A percentile compares a stretch with the other conserved stretches of the same genome.
Evolutionary conservation across 2,113 vertebrate genomes (phyloP).

Genomic region (Poeciliopsis occidentalis): DNA sequence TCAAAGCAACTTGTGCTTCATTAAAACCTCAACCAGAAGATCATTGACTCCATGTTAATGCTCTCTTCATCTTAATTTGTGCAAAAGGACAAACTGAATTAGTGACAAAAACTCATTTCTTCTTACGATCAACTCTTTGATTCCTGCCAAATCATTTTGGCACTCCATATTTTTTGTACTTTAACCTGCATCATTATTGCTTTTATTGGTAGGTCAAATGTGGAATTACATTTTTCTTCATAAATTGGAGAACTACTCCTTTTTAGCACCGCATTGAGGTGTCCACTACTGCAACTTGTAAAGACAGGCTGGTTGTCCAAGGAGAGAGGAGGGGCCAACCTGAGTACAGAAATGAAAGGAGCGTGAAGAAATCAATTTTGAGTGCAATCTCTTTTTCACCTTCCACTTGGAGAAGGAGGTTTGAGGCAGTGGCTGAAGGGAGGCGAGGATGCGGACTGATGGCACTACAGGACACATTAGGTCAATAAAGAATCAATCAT

Average conservation of each 20-base stretch:
- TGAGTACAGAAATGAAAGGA: conserved; percentile 48
- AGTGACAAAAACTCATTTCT: conserved; percentile 25
- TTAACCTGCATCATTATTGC: conserved; percentile 56
- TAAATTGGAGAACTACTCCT: conserved; percentile 59
- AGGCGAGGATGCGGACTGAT: conserved; percentile 85
- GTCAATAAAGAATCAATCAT: conserved; percentile 98
- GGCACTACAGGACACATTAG: conserved; percentile 88
- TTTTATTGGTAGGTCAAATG: conserved; percentile 66
- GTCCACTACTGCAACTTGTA: conserved; percentile 36
- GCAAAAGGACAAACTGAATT: no score
- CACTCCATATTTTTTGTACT: conserved; percentile 57
- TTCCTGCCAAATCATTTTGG: conserved; percentile 23
- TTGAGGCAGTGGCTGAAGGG: conserved; percentile 45
- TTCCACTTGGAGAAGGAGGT: conserved; percentile 74
- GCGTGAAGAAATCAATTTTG: conserved; percentile 65
- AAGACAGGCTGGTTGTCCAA: conserved; percentile 29
- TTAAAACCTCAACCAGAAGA: no score
- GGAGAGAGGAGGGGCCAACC: conserved; percentile 29
- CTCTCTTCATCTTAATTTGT: no score
- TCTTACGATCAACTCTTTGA: conserved; percentile 42
- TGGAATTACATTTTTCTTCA: conserved; percentile 69
- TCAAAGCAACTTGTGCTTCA: no score
- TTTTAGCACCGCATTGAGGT: conserved; percentile 21
- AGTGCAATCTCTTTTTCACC: conserved; percentile 65
- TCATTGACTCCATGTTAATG: no score